A percentile compares a stretch with the other conserved stretches of the same genome.
phyloP scores from a whole-genome alignment of 2,113 vertebrate genomes.

The Melanocharis versteri region DNA sequence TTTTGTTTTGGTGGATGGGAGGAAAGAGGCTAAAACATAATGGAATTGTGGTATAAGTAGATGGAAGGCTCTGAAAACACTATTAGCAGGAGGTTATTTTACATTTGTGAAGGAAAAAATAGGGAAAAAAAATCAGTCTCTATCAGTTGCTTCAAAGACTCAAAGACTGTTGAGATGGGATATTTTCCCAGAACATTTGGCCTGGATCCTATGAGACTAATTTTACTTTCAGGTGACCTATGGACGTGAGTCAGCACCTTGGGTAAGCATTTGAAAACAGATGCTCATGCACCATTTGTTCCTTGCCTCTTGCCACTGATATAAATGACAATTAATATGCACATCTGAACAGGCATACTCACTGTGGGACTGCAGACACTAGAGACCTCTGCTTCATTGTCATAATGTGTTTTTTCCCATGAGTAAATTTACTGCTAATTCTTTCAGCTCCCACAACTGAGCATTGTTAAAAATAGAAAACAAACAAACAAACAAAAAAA shows the following conservation, averaged over 20 bases:
- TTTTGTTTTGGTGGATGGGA: background rate
- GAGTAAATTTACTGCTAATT: conserved; percentile 56
- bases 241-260: background rate
- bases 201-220: conserved; percentile 5
- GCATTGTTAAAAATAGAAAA: conserved; percentile 25
- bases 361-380: conserved; percentile 48
- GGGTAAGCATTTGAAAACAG: conserved; percentile 39
- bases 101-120: background rate
- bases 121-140: background rate
- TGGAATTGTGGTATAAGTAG: background rate
- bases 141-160: background rate
- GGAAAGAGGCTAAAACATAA: background rate
- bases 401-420: conserved; percentile 56
- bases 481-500: too few species aligned
- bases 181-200: background rate
- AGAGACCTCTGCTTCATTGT: conserved; percentile 51
- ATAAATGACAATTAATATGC: conserved; percentile 60
- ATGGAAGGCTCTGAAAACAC: background rate
- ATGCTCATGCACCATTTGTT: conserved; percentile 47
- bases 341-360: conserved; percentile 54
- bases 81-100: background rate
- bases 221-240: conserved; percentile 45
- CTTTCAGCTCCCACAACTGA: conserved; percentile 18
- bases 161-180: background rate
- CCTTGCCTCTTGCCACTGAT: conserved; percentile 6